Percentiles rank a stretch among this genome's conserved stretches.
phyloP scores from a whole-genome alignment of 2,113 vertebrate genomes.

The Rhipidura dahli region DNA sequence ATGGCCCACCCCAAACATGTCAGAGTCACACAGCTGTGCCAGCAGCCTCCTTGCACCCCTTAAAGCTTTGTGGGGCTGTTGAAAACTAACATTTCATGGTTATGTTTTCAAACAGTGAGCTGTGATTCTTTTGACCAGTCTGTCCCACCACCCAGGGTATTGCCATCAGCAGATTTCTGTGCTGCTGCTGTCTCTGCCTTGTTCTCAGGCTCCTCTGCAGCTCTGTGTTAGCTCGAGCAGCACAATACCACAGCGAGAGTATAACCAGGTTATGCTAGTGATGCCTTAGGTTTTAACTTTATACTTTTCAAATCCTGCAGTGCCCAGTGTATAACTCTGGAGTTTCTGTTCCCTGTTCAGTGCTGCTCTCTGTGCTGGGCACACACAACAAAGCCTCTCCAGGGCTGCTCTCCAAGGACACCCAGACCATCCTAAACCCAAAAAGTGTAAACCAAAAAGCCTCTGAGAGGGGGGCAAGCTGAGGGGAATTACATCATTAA shows the following conservation, averaged over 20 bases:
- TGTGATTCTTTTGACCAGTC: background rate
- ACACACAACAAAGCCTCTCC: no score
- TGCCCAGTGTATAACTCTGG: no score
- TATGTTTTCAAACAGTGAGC: background rate
- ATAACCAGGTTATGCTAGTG: background rate
- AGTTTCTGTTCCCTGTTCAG: no score
- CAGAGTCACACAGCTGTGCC: background rate
- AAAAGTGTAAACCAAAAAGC: no score
- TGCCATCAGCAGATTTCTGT: background rate
- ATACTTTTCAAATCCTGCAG: no score
- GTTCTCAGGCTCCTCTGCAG: background rate
- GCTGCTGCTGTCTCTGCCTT: background rate
- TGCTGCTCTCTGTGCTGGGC: no score
- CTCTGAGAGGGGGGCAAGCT: no score
- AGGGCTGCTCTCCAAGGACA: no score
- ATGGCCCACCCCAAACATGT: fast-evolving
- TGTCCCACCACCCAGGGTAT: background rate
- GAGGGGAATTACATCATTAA: no score
- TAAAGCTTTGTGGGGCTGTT: background rate
- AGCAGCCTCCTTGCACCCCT: background rate
- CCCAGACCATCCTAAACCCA: no score
- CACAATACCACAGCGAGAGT: fast-evolving
- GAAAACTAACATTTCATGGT: background rate
- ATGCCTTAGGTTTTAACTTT: no score
- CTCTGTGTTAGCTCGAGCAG: background rate